These are phyloP conservation scores for Mongoloraphidia duomilia DNA, from an alignment of 2,888 invertebrate species.

Conservation along the genomic window DNA sequence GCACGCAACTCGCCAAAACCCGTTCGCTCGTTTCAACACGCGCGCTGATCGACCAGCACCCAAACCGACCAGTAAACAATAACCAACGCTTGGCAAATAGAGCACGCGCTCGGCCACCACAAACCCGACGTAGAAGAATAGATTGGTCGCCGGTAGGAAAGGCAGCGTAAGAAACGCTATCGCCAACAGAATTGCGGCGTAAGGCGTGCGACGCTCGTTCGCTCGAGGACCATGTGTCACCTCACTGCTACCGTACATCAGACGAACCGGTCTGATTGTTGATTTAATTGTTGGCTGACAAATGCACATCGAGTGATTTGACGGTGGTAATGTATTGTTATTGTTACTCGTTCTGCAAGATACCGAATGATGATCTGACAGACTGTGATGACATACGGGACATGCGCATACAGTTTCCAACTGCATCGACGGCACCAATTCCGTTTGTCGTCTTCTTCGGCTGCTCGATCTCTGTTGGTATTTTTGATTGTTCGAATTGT, in stretches of 20 bases:
- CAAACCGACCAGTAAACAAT: constrained; percentile 74
- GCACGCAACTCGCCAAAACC: constrained; percentile 23
- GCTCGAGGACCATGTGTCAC: not conserved
- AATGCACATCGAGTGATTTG: constrained; percentile 27
- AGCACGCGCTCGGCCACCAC: constrained; percentile 93
- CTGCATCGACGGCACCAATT: not conserved
- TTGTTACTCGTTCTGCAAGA: constrained; percentile 58
- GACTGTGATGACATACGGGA: constrained; percentile 51
- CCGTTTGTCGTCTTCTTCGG: not conserved
- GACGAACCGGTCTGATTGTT: constrained; percentile 28
- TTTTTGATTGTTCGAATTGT: constrained; percentile 8
- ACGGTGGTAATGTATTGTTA: constrained; percentile 47
- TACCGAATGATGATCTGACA: constrained; percentile 52
- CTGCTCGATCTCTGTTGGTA: constrained; percentile 3
- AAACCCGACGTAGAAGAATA: constrained; percentile 96
- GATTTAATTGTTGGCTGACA: constrained; percentile 22
- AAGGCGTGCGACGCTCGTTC: constrained; percentile 14
- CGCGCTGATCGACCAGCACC: constrained; percentile 47
- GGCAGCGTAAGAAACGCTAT: constrained; percentile 74
- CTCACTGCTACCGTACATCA: constrained; percentile 26
- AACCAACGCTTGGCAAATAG: constrained; percentile 92
- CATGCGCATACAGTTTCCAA: constrained; percentile 34
- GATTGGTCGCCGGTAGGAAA: constrained; percentile 89
- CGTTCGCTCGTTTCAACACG: constrained; percentile 21
- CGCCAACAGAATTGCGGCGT: constrained; percentile 36